These are phyloP conservation scores for Columba guinea DNA, from an alignment of 2,797 vertebrate genomes.

Conservation along the genomic window DNA sequence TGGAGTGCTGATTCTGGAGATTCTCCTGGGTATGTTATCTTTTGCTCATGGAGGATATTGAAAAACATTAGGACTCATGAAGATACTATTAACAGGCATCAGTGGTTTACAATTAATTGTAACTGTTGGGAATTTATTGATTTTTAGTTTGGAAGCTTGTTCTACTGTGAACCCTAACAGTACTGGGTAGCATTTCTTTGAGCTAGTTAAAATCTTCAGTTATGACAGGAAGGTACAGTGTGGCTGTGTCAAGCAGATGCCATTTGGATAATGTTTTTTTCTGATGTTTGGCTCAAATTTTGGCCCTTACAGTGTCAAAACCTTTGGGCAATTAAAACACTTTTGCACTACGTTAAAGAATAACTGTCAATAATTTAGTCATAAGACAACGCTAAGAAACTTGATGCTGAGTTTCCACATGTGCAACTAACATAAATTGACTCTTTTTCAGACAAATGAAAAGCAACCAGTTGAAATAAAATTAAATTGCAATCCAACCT, in stretches of 20 bases:
- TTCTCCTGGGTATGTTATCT: background rate
- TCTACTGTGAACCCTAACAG: background rate
- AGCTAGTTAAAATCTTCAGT: background rate
- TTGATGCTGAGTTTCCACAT: background rate
- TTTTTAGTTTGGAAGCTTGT: background rate
- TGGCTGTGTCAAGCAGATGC: background rate
- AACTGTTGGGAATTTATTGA: background rate
- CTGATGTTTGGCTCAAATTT: background rate
- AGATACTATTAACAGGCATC: background rate
- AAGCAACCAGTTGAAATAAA: slow-evolving; percentile 25
- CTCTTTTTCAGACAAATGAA: background rate
- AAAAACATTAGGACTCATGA: background rate
- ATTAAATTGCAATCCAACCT: slow-evolving; percentile 14
- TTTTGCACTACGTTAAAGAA: background rate
- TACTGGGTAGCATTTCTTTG: background rate
- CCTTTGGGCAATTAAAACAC: background rate
- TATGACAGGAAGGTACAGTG: background rate
- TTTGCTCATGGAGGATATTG: background rate
- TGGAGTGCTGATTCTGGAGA: background rate
- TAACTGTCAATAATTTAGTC: background rate
- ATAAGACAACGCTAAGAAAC: background rate
- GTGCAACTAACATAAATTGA: background rate
- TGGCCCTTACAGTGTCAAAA: background rate
- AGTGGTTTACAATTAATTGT: background rate
- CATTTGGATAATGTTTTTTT: background rate